Conservation (phyloP, 2,113 vertebrate genomes). For the Actenoides lindsayi region DNA sequence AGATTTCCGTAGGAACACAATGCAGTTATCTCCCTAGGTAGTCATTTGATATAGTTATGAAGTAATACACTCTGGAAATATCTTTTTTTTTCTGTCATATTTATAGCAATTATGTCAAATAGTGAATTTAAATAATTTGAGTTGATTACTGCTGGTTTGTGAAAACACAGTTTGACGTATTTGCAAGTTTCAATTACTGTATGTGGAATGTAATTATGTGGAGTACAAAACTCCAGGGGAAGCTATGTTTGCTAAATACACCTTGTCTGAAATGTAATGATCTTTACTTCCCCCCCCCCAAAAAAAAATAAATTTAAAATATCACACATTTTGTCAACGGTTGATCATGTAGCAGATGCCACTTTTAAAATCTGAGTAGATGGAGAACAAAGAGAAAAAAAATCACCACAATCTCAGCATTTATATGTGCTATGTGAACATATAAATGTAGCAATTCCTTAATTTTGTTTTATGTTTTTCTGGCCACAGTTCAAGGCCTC, state of each 20-base stretch:
- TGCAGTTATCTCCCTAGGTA: constrained; percentile 15
- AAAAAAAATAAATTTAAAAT: background rate
- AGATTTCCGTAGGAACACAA: constrained; percentile 11
- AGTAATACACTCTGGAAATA: constrained; percentile 39
- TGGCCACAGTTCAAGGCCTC: background rate
- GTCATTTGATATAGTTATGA: constrained; percentile 20
- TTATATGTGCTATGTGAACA: background rate
- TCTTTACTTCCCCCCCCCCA: background rate
- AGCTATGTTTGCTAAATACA: constrained; percentile 28
- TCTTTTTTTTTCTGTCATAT: constrained; percentile 57
- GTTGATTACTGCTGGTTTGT: constrained; percentile 61
- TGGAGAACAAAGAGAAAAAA: background rate
- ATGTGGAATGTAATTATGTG: constrained; percentile 59
- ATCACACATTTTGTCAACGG: background rate
- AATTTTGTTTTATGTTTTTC: background rate
- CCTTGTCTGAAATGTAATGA: background rate
- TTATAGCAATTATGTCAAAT: constrained; percentile 69
- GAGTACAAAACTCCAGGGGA: constrained; percentile 38
- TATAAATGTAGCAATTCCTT: background rate
- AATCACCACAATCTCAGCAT: background rate
- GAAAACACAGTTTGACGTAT: constrained; percentile 66
- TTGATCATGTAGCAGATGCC: background rate
- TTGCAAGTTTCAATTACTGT: constrained; percentile 63
- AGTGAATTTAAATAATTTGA: constrained; percentile 67
- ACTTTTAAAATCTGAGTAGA: background rate